Evolutionary conservation across 2,113 vertebrate species (phyloP).

Genomic region (Anser brachyrhynchus): DNA sequence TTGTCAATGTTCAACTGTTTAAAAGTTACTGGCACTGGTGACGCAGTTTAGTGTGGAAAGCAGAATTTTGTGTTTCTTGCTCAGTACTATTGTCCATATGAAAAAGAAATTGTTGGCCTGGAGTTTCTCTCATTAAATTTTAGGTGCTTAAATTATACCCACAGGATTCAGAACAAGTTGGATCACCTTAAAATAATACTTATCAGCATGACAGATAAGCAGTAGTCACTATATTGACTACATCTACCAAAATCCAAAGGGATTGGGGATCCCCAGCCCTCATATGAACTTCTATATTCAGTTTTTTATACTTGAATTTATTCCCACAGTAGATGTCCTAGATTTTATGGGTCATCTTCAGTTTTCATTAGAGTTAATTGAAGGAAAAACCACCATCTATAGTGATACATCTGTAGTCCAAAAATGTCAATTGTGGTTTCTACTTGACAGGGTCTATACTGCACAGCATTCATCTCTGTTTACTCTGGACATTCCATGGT

Average conservation of each 20-base stretch:
- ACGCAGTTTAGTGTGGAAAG: neutral
- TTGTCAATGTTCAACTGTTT: neutral
- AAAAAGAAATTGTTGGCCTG: neutral
- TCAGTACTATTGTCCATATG: neutral
- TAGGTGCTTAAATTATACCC: neutral
- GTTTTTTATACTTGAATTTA: neutral
- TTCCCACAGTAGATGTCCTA: neutral
- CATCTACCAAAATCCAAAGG: accelerated
- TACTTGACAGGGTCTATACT: neutral
- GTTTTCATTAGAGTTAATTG: neutral
- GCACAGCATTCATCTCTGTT: neutral
- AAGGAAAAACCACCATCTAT: neutral
- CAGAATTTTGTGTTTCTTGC: neutral
- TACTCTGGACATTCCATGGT: neutral
- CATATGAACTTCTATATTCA: neutral
- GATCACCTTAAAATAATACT: neutral
- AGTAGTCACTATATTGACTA: neutral
- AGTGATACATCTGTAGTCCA: neutral
- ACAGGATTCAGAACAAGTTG: neutral
- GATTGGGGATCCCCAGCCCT: neutral
- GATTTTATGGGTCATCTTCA: neutral
- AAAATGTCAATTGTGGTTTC: neutral
- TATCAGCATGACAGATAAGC: neutral
- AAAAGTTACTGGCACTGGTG: neutral
- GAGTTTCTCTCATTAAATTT: neutral